Conservation (phyloP, 2,888 invertebrate species). For the Melinaea marsaeus region DNA sequence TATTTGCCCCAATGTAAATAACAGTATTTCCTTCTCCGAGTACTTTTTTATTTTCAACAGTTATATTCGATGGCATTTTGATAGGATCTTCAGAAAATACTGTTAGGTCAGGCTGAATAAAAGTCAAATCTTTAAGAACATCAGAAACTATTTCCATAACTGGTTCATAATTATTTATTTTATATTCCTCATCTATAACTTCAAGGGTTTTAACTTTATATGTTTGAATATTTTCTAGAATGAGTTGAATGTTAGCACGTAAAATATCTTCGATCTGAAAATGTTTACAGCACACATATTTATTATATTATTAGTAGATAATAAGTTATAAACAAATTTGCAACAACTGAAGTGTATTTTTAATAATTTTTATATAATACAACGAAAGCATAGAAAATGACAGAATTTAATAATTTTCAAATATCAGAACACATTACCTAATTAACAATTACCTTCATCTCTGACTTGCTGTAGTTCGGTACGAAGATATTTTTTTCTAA, state of each 20-base stretch:
- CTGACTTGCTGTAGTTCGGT: slow-evolving; percentile 74
- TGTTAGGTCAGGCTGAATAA: slow-evolving; percentile 82
- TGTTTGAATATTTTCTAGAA: slow-evolving; percentile 82
- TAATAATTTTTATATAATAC: too few species aligned
- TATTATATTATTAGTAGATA: background rate
- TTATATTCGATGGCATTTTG: slow-evolving; percentile 70
- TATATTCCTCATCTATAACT: slow-evolving; percentile 71
- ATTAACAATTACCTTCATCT: slow-evolving; percentile 53
- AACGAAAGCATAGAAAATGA: too few species aligned
- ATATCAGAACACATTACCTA: background rate
- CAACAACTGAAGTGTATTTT: too few species aligned
- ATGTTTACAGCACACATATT: background rate
- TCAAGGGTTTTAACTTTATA: slow-evolving; percentile 80
- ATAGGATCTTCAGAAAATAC: slow-evolving; percentile 74
- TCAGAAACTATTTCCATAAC: slow-evolving; percentile 77
- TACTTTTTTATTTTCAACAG: slow-evolving; percentile 80
- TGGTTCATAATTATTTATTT: slow-evolving; percentile 64
- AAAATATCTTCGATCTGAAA: slow-evolving; percentile 72
- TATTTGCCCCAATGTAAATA: slow-evolving; percentile 71
- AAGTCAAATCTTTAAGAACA: slow-evolving; percentile 81
- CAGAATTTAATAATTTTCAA: too few species aligned
- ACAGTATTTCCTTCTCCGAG: slow-evolving; percentile 71
- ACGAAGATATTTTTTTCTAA: slow-evolving; percentile 87
- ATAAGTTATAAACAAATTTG: background rate
- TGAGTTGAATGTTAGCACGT: slow-evolving; percentile 81